Base-by-base conservation (phyloP, 2,113 vertebrate genomes). In the Microcebus murinus region DNA sequence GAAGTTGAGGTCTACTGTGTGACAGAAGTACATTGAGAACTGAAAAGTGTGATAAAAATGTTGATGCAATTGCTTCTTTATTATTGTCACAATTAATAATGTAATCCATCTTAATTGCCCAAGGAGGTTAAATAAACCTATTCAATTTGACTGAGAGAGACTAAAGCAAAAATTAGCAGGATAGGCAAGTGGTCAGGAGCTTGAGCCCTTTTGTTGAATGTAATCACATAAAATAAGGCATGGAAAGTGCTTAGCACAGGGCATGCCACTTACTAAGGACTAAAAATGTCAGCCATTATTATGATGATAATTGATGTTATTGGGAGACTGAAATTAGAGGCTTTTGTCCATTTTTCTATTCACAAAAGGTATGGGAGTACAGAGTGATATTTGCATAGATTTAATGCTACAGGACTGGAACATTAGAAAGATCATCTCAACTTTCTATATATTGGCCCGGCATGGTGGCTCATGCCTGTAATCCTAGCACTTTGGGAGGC, bases 181-280 rank as follows among this genome's bases (percentile, higher is more conserved):
- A 77, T 70, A 87, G 36, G 42, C 4, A 65, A 76, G 36, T 57
- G 55, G 29, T 91, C 84, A 91, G n/a, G 55, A 84, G 25, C 48
- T 71, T 91, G 29, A 91, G 59, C 21, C 36, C 25, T 85, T 82
- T 95, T 8, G 2, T 25, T 96, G 67, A 87, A 63, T n/a, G 13
- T 81, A 79, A 90, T 94, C 36, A 95, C 42, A 42, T 83, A 57
- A 96, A 94, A 79, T 61, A 92, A 94, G 57, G 52, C 36, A 70
- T 80, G 31, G 50, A 76, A 94, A 52, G 55, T 84, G 83, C 31
- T 91, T 76, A 79, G 63, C 20, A 42, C 10, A 39, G 52, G 82
- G 20, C 27, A n/a, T 89, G 42, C 17, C 88, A 82, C n/a, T 27
- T 67, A 93, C 21, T 67, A 55, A 82, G 61, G 39, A 82, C 87